Evolutionary conservation across 2,888 invertebrate species (phyloP).

Genomic region (Noctua fimbriata): DNA sequence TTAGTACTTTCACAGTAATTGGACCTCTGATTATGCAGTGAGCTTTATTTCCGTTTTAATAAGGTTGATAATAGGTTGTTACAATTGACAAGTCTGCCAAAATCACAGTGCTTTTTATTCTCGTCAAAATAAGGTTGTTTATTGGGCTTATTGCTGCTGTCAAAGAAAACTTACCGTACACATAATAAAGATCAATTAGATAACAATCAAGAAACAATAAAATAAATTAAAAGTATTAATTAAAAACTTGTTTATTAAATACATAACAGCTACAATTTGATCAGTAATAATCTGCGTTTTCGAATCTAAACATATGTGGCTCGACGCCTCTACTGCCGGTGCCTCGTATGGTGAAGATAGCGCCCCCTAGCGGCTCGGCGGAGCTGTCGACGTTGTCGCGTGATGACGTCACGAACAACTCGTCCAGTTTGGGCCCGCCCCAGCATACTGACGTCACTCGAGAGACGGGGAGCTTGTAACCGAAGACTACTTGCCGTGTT

Average conservation of each 20-base stretch:
- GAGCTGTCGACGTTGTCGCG: constrained; percentile 61
- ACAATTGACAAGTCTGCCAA: neutral
- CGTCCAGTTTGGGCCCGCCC: constrained; percentile 91
- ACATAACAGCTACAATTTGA: constrained; percentile 43
- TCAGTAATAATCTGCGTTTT: constrained; percentile 81
- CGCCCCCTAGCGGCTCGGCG: constrained; percentile 79
- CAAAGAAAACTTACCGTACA: neutral
- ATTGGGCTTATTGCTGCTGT: neutral
- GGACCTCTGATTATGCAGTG: neutral
- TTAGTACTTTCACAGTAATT: neutral
- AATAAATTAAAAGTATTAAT: neutral
- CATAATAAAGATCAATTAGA: neutral
- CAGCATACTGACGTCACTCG: constrained; percentile 92
- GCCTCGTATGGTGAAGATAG: constrained; percentile 80
- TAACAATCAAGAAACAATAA: neutral
- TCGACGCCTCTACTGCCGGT: constrained; percentile 79
- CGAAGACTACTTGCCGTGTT: constrained; percentile 82
- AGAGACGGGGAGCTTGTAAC: constrained; percentile 89
- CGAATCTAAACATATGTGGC: constrained; percentile 73
- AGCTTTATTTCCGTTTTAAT: neutral
- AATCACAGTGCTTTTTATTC: neutral
- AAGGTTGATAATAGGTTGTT: neutral
- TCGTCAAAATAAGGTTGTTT: neutral
- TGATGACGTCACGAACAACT: constrained; percentile 91
- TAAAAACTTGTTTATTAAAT: constrained; percentile 33